phyloP scores from a whole-genome alignment of 2,113 vertebrate species.

The Epinephelus fuscoguttatus region DNA sequence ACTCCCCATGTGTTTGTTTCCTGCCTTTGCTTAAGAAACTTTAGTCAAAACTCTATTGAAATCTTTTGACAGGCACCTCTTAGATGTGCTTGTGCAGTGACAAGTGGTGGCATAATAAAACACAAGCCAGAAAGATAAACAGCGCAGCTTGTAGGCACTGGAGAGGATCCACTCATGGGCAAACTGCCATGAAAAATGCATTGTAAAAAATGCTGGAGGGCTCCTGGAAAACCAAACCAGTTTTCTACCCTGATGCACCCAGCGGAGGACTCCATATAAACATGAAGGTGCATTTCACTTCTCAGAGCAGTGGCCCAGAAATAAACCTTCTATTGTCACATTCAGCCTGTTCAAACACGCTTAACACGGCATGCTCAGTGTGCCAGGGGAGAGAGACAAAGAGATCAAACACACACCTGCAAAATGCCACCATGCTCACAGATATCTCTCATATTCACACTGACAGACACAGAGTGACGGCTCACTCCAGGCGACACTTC shows the following conservation, averaged over 20 bases:
- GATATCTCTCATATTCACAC: background rate
- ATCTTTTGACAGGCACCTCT: background rate
- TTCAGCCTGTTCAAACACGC: slow-evolving; percentile 60
- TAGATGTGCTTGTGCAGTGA: background rate
- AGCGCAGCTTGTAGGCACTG: slow-evolving; percentile 9
- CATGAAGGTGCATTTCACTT: slow-evolving; percentile 37
- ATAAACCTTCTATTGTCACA: slow-evolving; percentile 53
- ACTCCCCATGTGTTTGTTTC: background rate
- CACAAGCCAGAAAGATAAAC: slow-evolving; percentile 36
- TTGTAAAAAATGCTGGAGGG: slow-evolving; percentile 53
- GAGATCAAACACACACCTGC: slow-evolving; percentile 28
- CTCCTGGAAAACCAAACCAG: slow-evolving; percentile 52
- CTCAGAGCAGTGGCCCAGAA: slow-evolving; percentile 40
- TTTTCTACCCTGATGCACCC: slow-evolving; percentile 31
- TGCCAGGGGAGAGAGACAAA: background rate
- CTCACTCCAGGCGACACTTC: background rate
- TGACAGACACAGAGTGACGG: background rate
- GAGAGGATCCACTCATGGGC: slow-evolving; percentile 27
- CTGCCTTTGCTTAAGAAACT: background rate
- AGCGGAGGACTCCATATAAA: slow-evolving; percentile 15
- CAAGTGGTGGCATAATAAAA: slow-evolving; percentile 12
- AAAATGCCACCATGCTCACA: background rate
- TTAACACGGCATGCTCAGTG: background rate
- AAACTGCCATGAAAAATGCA: slow-evolving; percentile 38
- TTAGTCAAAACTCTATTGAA: background rate